A percentile compares a stretch with the other conserved stretches of the same genome.
These are phyloP conservation scores for Diadema setosum DNA, from an alignment of 35 echinoderm and acorn worm species.

Conservation along the genomic window DNA sequence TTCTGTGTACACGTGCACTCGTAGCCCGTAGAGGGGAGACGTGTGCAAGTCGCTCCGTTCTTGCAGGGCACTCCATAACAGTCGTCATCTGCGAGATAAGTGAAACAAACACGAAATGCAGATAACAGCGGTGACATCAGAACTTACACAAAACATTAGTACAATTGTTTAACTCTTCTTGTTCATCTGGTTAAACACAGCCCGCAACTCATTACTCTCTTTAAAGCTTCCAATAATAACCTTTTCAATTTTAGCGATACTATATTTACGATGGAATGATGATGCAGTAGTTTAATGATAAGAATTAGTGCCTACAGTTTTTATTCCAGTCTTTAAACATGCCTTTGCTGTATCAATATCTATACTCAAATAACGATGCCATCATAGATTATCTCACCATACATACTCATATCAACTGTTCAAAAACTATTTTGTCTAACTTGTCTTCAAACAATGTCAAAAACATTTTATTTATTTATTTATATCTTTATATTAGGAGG, in stretches of 20 bases:
- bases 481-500: no score
- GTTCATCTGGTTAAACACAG: neutral
- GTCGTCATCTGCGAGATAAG: neutral
- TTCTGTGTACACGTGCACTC: neutral
- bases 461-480: neutral
- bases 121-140: neutral
- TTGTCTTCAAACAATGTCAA: neutral
- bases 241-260: neutral
- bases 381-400: neutral
- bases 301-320: no score
- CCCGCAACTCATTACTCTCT: neutral
- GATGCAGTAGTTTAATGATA: no score
- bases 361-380: neutral
- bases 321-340: neutral
- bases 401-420: no score
- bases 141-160: neutral
- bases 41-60: slow-evolving; percentile 16
- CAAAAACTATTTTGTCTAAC: no score
- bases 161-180: neutral
- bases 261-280: no score
- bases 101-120: neutral
- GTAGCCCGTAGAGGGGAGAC: neutral
- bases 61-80: neutral
- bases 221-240: neutral
- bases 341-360: neutral